Conservation (phyloP, 2,113 vertebrate genomes). For the Murina feae region DNA sequence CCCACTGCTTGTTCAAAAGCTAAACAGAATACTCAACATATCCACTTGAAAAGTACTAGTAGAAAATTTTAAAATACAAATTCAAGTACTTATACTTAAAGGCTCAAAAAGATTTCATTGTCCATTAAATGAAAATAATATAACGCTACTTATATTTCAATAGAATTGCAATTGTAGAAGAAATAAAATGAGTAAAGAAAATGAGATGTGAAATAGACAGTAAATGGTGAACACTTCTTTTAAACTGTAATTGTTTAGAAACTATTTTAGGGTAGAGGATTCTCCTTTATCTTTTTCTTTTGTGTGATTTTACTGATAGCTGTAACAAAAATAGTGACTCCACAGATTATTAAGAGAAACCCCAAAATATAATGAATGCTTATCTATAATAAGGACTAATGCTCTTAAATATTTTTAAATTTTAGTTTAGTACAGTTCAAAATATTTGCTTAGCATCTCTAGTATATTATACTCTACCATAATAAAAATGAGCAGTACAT, state of each 20-base stretch:
- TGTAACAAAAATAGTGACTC: neutral
- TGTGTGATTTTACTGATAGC: neutral
- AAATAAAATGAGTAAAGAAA: conserved; percentile 57
- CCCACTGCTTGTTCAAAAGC: conserved; percentile 24
- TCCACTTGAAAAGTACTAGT: conserved; percentile 6
- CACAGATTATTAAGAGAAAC: neutral
- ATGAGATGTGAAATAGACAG: conserved; percentile 41
- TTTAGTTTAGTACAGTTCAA: neutral
- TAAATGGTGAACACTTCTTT: conserved; percentile 17
- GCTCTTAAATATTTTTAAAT: neutral
- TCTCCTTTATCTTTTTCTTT: neutral
- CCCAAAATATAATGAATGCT: neutral
- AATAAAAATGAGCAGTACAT: neutral
- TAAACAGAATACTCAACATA: neutral
- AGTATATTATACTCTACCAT: neutral
- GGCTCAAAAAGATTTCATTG: conserved; percentile 20
- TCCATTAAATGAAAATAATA: conserved; percentile 37
- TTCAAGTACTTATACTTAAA: conserved; percentile 7
- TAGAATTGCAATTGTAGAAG: conserved; percentile 8
- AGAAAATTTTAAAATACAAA: conserved; percentile 8
- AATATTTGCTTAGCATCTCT: neutral
- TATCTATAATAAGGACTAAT: neutral
- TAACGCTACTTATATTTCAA: neutral
- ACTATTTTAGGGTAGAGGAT: neutral
- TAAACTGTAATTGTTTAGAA: conserved; percentile 1